Percentiles rank a stretch among this genome's conserved stretches.
phyloP scores from a whole-genome alignment of 2,888 invertebrate species.

The Pristionchus entomophagus region DNA sequence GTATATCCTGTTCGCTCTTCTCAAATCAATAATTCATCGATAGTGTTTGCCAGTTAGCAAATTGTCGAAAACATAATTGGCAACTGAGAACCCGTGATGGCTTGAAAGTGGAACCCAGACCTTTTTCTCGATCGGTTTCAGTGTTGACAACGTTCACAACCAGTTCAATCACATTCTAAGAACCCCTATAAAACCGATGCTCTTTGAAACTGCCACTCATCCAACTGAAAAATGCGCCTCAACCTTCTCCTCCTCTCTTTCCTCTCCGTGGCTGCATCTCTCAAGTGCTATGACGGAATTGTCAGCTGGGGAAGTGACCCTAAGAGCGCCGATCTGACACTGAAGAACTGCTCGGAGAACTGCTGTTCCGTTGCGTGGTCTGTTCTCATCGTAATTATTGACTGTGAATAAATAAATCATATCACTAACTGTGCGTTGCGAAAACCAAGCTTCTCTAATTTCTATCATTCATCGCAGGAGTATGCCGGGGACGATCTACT shows the following conservation, averaged over 20 bases:
- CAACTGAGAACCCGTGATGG: too few relatives aligned
- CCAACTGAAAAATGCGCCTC: background rate
- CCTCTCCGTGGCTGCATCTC: background rate
- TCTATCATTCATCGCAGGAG: too few relatives aligned
- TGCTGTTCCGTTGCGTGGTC: slow-evolving; percentile 24
- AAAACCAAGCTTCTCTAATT: too few relatives aligned
- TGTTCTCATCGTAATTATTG: too few relatives aligned
- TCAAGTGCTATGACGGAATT: slow-evolving; percentile 20
- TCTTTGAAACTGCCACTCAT: background rate
- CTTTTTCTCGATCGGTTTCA: background rate
- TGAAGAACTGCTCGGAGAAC: slow-evolving; percentile 4
- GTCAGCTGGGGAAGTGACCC: background rate
- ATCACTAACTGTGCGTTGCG: too few relatives aligned
- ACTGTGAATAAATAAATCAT: too few relatives aligned
- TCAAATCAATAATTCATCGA: too few relatives aligned
- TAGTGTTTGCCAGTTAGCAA: too few relatives aligned
- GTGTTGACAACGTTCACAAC: background rate
- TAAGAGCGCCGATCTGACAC: background rate
- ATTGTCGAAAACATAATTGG: too few relatives aligned
- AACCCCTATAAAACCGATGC: background rate
- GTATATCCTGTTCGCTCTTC: too few relatives aligned
- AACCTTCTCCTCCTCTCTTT: background rate
- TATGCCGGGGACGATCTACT: slow-evolving; percentile 2
- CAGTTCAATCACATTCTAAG: background rate
- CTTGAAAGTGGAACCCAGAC: background rate